Conservation (phyloP, 92 coral and sea anemone species). For the Heteractis magnifica region DNA sequence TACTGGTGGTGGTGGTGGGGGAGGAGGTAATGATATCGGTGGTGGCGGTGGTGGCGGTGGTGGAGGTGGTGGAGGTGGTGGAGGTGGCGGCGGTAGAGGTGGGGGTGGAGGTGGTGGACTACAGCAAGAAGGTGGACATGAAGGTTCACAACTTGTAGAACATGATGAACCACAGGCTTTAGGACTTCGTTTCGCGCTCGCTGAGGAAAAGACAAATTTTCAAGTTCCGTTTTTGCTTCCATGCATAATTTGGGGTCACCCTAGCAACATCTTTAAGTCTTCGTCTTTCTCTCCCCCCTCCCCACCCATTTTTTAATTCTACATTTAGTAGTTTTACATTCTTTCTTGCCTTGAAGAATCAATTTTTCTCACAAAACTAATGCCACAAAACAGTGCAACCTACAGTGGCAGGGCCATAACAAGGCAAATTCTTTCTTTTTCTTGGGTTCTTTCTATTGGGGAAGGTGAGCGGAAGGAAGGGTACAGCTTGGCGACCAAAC, state of each 20-base stretch:
- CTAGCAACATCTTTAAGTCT: too few species aligned
- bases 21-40: slow-evolving; percentile 67
- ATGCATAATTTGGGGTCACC: neutral
- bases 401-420: too few species aligned
- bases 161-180: slow-evolving; percentile 77
- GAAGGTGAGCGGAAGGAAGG: too few species aligned
- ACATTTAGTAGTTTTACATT: too few species aligned
- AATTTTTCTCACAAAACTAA: too few species aligned
- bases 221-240: neutral
- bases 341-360: too few species aligned
- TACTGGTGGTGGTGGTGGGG: slow-evolving; percentile 71
- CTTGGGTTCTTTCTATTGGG: too few species aligned
- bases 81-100: slow-evolving; percentile 57
- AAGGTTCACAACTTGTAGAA: slow-evolving; percentile 58
- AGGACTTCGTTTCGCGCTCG: slow-evolving; percentile 62
- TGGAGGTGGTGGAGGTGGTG: slow-evolving; percentile 60
- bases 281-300: too few species aligned
- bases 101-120: slow-evolving; percentile 54
- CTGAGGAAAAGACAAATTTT: neutral
- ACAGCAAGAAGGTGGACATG: slow-evolving; percentile 68
- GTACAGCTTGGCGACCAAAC: too few species aligned
- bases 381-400: too few species aligned
- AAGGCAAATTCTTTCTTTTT: too few species aligned
- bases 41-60: slow-evolving; percentile 86
- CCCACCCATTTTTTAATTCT: too few species aligned